Base-by-base conservation (phyloP, 2,113 vertebrate genomes). In the Hyla sarda region DNA sequence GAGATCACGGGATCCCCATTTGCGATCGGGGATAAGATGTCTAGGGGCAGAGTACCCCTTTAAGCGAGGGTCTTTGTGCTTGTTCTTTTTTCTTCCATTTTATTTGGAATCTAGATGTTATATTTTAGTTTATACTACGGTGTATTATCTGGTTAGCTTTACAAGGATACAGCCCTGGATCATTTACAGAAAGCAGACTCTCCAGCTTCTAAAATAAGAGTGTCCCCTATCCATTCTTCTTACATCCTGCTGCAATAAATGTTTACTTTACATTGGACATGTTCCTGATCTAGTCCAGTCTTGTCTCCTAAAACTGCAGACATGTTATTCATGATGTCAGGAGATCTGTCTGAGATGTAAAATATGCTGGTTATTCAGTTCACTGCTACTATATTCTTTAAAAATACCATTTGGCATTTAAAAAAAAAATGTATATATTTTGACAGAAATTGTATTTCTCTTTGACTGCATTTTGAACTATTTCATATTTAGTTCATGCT, bases 281-380 rank as follows among this genome's bases (percentile, higher is more conserved):
- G 48, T 69, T 82, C 60, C 47, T 82, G 28, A 82, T 71, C 80
- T 62, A 50, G 80, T 71, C 45, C 62, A 45, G 80, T 69, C 80
- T 69, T 82, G 80, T 82, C 60, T 50, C 47, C 30, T 52, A 82
- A 60, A 71, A 25, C 56, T 82, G 60, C 23, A 17, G 50, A 34
- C 30, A 25, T 82, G 8, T 32, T 82, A 50, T 52, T 28, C 17
- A 32, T 37, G 47, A 71, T 71, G 47, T 23, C 50, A 23, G 45
- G 25, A 71, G 80, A 82, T 52, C 25, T 71, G 3, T 52, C 45
- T 34, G 45, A 81, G 28, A 32, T 54, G 75, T 23, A 0, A 54
- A 54, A 54, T 77, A 7, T 77, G 48, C 28, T 28, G 30, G 41
- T 7, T 50, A 3, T n/a, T 19, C 8, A 3, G 5, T 54, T 23